Base-by-base conservation (phyloP, 2,888 invertebrate species). In the Stenodera caucasica region DNA sequence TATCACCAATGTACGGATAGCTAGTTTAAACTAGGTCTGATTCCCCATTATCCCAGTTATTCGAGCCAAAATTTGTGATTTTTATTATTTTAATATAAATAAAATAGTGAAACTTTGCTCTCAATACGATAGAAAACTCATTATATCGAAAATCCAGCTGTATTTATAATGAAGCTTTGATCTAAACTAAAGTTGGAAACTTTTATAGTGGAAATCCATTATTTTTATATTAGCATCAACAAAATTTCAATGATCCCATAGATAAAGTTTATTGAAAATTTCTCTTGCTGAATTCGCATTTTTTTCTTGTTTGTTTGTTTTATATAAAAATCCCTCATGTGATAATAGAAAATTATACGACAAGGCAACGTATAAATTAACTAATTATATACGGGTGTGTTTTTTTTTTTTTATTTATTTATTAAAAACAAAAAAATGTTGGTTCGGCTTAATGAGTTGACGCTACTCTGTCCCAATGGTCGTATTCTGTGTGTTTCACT, bases 361-460 rank as follows among this genome's bases (percentile, higher is more conserved):
- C 53, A 62, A 58, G 69, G 64, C 61, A 23, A 23, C 69, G 56
- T 69, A 75, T 71, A 73, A 74, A 74, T 75, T 72, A 73, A 71
- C 69, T 73, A 75, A 74, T 75, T 74, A 72, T 70, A 70, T 69
- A 67, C 67, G 70, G 65, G 67, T 62, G 66, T 66, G 72, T 70
- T 73, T 70, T 50, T 18, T 40, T 15, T 14, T 15, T 9, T 37
- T 23, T 45, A 0, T 32, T 30, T 30, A 8, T 5, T 30, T 1
- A 1, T 6, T 6, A 29, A 29, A 6, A 29, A 9, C 0, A 18
- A 9, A 2, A 65, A 70, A 70, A 65, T 70, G 67, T 65, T 67
- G 61, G 66, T 1, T 1, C 6, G 1, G 60, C 60, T 69, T 71
- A 70, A 72, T 66, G 70, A 65, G 66, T 58, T 59, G 61, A 60